A percentile compares a stretch with the other conserved stretches of the same genome.
Evolutionary conservation across 1,140 invertebrate species (phyloP).

Genomic region (Drosophila subobscura): DNA sequence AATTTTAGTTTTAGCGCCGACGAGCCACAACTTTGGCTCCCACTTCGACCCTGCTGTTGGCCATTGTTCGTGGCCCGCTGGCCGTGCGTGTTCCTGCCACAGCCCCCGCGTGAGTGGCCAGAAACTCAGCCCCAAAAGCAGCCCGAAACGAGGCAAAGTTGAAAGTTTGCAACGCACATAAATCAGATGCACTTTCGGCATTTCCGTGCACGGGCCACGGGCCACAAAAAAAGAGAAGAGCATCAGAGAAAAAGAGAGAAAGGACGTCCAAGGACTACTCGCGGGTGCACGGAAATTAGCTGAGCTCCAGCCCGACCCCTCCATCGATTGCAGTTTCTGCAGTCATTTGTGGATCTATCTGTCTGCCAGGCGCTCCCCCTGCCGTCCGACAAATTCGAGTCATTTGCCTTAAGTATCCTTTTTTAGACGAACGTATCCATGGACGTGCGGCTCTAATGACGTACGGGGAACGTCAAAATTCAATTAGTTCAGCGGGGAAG

Average conservation of each 20-base stretch:
- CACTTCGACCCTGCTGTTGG: constrained; percentile 32
- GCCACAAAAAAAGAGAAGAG: constrained; percentile 30
- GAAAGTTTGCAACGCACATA: constrained; percentile 75
- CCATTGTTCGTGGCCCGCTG: constrained; percentile 28
- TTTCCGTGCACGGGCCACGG: constrained; percentile 50
- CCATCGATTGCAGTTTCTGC: constrained; percentile 70
- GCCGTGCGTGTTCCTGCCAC: constrained; percentile 37
- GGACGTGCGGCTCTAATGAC: constrained; percentile 53
- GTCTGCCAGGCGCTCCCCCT: constrained; percentile 9
- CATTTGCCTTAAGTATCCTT: constrained; percentile 66
- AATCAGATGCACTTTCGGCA: constrained; percentile 80
- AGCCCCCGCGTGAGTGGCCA: constrained; percentile 8
- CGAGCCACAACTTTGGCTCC: constrained; percentile 58
- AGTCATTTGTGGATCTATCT: constrained; percentile 63
- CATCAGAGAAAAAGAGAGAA: constrained; percentile 13
- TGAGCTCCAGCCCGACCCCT: constrained; percentile 26
- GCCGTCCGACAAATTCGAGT: constrained; percentile 59
- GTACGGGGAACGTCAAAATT: constrained; percentile 68
- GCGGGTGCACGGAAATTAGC: constrained; percentile 61
- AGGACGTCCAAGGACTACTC: constrained; percentile 41
- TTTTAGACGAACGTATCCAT: constrained; percentile 34
- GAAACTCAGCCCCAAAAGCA: not conserved
- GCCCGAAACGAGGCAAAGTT: constrained; percentile 57
- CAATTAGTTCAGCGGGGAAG: constrained; percentile 57
- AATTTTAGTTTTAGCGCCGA: constrained; percentile 77